phyloP scores from a whole-genome alignment of 2,888 invertebrate genomes.

The Unio pictorum region DNA sequence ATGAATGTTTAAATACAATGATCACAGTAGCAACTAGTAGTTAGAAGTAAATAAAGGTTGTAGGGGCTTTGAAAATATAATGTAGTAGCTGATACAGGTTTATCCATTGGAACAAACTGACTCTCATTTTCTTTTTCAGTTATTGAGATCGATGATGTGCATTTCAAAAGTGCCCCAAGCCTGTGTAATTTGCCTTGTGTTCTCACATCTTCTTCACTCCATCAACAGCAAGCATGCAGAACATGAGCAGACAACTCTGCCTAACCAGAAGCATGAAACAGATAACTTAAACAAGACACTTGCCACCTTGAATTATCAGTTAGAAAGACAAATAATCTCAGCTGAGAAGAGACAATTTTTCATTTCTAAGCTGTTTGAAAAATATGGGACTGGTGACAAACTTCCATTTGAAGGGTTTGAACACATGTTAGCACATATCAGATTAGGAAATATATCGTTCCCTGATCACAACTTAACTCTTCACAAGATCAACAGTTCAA shows the following conservation, averaged over 20 bases:
- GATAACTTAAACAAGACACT: no score
- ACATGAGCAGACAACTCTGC: no score
- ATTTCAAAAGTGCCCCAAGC: constrained; percentile 12
- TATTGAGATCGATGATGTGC: constrained; percentile 12
- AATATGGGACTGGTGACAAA: constrained; percentile 35
- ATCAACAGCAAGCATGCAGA: no score
- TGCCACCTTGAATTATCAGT: no score
- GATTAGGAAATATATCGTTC: constrained; percentile 22
- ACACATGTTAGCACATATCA: constrained; percentile 37
- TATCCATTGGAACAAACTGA: no score
- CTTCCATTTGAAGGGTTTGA: constrained; percentile 43
- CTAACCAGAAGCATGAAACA: no score
- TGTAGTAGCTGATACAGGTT: no score
- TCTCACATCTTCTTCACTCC: background rate
- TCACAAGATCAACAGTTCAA: constrained; percentile 15
- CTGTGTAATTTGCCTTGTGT: constrained; percentile 23
- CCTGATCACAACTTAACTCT: constrained; percentile 16
- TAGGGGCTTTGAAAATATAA: no score
- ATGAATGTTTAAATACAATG: no score
- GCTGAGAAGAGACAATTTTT: constrained; percentile 14
- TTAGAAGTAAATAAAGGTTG: no score
- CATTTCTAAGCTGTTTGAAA: constrained; percentile 26
- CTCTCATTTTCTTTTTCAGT: constrained; percentile 8
- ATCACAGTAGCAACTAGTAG: no score
- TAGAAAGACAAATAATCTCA: no score